Evolutionary conservation across 2,113 vertebrate species (phyloP).

Genomic region (Vanacampus margaritifer): DNA sequence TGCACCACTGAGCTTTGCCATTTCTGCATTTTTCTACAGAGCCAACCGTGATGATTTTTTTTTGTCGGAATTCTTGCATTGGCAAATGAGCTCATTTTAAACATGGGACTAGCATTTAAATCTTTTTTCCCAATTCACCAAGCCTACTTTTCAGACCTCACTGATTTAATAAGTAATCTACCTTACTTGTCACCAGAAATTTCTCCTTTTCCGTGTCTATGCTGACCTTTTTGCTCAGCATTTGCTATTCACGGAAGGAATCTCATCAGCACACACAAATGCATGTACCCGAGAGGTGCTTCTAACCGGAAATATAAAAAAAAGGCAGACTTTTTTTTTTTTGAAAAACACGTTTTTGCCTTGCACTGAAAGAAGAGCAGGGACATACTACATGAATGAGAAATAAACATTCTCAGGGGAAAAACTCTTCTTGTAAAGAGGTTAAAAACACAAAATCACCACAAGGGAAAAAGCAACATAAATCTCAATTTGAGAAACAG

Average conservation of each 20-base stretch:
- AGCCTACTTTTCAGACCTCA: slow-evolving; percentile 24
- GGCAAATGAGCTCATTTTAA: not conserved
- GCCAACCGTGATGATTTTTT: not conserved
- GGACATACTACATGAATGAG: slow-evolving; percentile 19
- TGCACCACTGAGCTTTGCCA: not conserved
- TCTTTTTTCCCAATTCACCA: not conserved
- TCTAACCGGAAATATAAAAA: slow-evolving; percentile 29
- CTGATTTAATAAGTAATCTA: slow-evolving; percentile 43
- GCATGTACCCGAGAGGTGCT: slow-evolving; percentile 31
- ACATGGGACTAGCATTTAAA: slow-evolving; percentile 27
- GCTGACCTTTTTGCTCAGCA: no score
- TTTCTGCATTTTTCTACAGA: not conserved
- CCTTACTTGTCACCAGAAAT: no score
- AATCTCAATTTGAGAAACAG: no score
- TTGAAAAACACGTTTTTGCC: slow-evolving; percentile 14
- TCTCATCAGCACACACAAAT: slow-evolving; percentile 43
- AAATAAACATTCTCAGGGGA: not conserved
- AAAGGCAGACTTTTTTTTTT: slow-evolving; percentile 36
- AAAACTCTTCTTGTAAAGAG: no score
- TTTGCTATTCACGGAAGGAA: slow-evolving; percentile 53
- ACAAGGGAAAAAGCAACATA: no score
- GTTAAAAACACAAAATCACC: no score
- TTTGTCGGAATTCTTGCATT: not conserved
- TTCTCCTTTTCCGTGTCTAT: no score
- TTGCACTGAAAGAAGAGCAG: slow-evolving; percentile 9